phyloP scores from a whole-genome alignment of 2,888 invertebrate genomes.

The Hyalella azteca region DNA sequence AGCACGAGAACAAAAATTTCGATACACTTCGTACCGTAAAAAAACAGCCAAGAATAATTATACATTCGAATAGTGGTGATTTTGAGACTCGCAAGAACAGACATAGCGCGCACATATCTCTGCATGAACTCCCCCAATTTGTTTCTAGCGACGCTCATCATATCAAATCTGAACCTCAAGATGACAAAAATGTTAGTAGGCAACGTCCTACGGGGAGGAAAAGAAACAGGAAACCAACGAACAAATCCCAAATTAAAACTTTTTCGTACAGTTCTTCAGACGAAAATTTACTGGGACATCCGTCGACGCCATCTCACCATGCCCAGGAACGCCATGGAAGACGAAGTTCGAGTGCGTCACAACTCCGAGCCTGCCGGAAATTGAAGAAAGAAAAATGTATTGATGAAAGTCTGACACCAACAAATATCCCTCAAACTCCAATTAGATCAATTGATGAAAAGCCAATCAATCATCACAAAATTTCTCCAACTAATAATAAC shows the following conservation, averaged over 20 bases:
- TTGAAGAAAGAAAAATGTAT: neutral
- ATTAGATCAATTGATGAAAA: neutral
- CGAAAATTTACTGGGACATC: neutral
- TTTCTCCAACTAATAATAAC: neutral
- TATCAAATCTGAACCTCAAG: neutral
- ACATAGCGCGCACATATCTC: too few species aligned
- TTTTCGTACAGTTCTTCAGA: neutral
- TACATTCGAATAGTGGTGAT: neutral
- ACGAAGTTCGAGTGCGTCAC: neutral
- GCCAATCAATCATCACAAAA: neutral
- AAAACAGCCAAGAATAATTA: neutral
- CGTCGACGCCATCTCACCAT: too few species aligned
- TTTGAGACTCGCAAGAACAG: neutral
- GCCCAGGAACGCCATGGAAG: too few species aligned
- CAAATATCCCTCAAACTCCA: neutral
- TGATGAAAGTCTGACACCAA: neutral
- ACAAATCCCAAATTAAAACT: neutral
- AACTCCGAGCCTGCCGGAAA: neutral
- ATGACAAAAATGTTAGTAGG: neutral
- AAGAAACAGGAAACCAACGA: neutral
- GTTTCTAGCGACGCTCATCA: too few species aligned
- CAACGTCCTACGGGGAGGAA: neutral
- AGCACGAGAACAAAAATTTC: neutral
- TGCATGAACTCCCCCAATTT: neutral
- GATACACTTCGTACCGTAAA: neutral